phyloP scores from a whole-genome alignment of 2,888 invertebrate genomes.

The Sesia apiformis region DNA sequence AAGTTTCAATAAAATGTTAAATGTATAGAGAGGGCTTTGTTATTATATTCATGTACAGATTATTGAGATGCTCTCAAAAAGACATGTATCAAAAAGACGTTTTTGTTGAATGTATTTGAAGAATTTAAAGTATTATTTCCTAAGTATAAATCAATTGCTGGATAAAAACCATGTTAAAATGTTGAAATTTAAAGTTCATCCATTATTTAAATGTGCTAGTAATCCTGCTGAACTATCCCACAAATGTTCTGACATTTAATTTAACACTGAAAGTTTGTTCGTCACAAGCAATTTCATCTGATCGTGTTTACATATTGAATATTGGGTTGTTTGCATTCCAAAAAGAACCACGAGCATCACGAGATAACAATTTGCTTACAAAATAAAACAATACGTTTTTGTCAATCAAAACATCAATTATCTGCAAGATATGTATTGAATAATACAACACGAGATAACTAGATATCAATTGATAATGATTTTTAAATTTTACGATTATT shows the following conservation, averaged over 20 bases:
- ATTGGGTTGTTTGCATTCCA: constrained; percentile 47
- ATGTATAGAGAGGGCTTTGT: too few relatives aligned
- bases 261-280: constrained; percentile 19
- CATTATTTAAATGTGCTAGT: constrained; percentile 9
- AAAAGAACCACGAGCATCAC: constrained; percentile 29
- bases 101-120: too few relatives aligned
- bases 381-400: constrained; percentile 39
- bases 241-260: constrained; percentile 29
- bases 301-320: constrained; percentile 36
- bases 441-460: constrained; percentile 16
- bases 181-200: constrained; percentile 22
- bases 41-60: too few relatives aligned
- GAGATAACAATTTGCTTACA: constrained; percentile 45
- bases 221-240: constrained; percentile 5
- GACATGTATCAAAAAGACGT: too few relatives aligned
- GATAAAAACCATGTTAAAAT: constrained; percentile 3
- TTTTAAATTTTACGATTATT: constrained; percentile 30
- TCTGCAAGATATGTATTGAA: constrained; percentile 1
- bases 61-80: too few relatives aligned
- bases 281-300: constrained; percentile 26
- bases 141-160: too few relatives aligned
- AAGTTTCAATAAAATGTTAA: too few relatives aligned
- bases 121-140: too few relatives aligned
- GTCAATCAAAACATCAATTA: constrained; percentile 36
- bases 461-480: constrained; percentile 43